Evolutionary conservation across 2,888 invertebrate genomes (phyloP).

Genomic region (Sinhomidia bicolor): DNA sequence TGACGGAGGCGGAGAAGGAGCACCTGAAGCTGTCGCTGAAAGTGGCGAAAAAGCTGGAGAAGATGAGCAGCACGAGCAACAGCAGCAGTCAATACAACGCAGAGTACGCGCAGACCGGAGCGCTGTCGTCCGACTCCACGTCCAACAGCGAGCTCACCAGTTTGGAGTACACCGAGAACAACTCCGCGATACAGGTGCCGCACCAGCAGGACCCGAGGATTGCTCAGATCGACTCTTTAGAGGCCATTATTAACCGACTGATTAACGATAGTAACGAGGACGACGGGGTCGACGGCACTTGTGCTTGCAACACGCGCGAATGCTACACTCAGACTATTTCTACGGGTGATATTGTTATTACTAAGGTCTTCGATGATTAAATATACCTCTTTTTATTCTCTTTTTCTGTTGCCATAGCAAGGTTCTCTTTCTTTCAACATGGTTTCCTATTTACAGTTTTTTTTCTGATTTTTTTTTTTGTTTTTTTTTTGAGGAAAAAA

Average conservation of each 20-base stretch:
- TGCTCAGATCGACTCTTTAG: slow-evolving; percentile 93
- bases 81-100: background rate
- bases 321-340: slow-evolving; percentile 89
- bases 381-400: background rate
- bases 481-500: background rate
- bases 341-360: slow-evolving; percentile 96
- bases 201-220: slow-evolving; percentile 88
- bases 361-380: slow-evolving; percentile 86
- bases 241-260: slow-evolving; percentile 86
- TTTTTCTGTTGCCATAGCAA: slow-evolving; percentile 9
- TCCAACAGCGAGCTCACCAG: slow-evolving; percentile 88
- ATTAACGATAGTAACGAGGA: slow-evolving; percentile 72
- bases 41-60: slow-evolving; percentile 95
- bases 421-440: too few species aligned
- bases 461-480: too few species aligned
- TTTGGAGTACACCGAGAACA: slow-evolving; percentile 93
- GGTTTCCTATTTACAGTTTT: too few species aligned
- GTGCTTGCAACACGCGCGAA: background rate
- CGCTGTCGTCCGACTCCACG: slow-evolving; percentile 83
- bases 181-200: slow-evolving; percentile 93
- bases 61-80: slow-evolving; percentile 90
- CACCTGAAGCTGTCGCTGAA: slow-evolving; percentile 95
- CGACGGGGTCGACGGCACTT: background rate
- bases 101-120: too few species aligned
- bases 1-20: slow-evolving; percentile 95